phyloP scores from a whole-genome alignment of 2,113 vertebrate species.

The Hoplias malabaricus region DNA sequence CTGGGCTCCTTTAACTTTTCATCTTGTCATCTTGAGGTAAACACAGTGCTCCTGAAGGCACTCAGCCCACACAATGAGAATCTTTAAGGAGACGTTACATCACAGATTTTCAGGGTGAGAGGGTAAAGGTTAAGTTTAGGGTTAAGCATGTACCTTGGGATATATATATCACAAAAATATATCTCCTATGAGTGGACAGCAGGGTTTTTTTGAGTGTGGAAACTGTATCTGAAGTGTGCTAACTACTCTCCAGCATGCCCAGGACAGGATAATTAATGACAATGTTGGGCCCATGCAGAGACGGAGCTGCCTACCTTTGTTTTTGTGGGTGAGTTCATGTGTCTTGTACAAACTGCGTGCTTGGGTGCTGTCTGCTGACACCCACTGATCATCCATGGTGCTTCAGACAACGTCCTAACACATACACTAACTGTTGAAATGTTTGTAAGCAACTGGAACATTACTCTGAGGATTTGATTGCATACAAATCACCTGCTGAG shows the following conservation, averaged over 20 bases:
- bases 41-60: background rate
- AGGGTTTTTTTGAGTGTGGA: background rate
- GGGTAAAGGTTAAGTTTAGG: background rate
- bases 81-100: background rate
- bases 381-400: background rate
- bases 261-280: constrained; percentile 48
- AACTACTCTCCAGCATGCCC: constrained; percentile 1
- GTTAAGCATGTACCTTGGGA: constrained; percentile 1
- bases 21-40: background rate
- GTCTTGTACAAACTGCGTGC: background rate
- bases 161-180: constrained; percentile 22
- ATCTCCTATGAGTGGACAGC: background rate
- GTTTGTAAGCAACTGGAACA: too few species aligned
- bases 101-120: background rate
- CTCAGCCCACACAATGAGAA: background rate
- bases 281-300: background rate
- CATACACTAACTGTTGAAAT: too few species aligned
- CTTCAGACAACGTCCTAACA: too few species aligned
- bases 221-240: background rate
- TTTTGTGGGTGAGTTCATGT: constrained; percentile 27
- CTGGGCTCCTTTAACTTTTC: background rate
- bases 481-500: too few species aligned
- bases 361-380: constrained; percentile 9
- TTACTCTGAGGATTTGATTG: too few species aligned
- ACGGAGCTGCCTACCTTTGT: constrained; percentile 4